Base-by-base conservation (phyloP, 2,113 vertebrate genomes). In the Sinocyclocheilus anshuiensis region DNA sequence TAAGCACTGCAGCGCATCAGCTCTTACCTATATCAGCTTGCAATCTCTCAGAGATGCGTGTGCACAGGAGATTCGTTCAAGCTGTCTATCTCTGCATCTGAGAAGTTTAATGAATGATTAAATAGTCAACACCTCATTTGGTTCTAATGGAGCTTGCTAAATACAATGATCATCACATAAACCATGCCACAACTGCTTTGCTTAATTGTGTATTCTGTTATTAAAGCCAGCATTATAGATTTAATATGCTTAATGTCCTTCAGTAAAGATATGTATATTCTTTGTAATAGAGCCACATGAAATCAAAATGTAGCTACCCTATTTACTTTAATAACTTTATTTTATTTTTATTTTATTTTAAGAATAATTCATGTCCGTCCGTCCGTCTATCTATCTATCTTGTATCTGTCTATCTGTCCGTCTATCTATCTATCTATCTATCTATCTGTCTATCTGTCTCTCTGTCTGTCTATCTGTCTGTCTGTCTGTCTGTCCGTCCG, bases 71-170 rank as follows among this genome's bases (percentile, higher is more conserved):
- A 53, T 55, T 36, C 16, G 20, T 86, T 76, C 59, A 42, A 83
- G 36, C 76, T 20, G 48, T 80, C 57, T n/a, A n/a, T 83, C 69
- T 84, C 69, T 29, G 83, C 72, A 76, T 50, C 36, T 79, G 63
- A 80, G 55, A 61, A 63, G 55, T 63, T 42, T 80, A 42, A 42
- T 61, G 20, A 16, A 86, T 86, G 24, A 79, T 86, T 86, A 42
- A 86, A 61, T 13, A 75, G 42, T 77, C 42, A 77, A 33, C 78
- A 75, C 67, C 33, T 86, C 85, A 61, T 61, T 86, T 48, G 36
- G 61, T 33, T 33, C 76, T 63, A 72, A 57, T 33, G 26, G 59
- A 61, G 82, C 75, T 22, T 65, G 48, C 29, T 61, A 24, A 75
- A 63, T 75, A 29, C 29, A 33, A 26, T 36, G 42, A 53, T 71